These are phyloP conservation scores for Propithecus coquereli DNA, from an alignment of 2,113 vertebrate genomes.

Conservation along the genomic window DNA sequence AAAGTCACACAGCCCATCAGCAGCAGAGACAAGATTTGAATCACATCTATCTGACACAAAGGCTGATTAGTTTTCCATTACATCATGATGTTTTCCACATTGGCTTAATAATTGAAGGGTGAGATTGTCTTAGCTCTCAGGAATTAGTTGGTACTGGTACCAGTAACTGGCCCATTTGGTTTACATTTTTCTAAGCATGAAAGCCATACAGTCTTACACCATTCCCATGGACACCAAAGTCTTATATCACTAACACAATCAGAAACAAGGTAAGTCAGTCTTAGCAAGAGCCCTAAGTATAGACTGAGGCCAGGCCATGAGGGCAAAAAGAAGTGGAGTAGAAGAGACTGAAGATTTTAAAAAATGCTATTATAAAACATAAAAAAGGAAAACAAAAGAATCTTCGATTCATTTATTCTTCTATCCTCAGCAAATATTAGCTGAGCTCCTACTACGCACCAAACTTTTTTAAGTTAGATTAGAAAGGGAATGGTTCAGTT, in stretches of 20 bases:
- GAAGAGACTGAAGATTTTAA: neutral
- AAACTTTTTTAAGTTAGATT: neutral
- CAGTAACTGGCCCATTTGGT: neutral
- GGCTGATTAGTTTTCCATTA: neutral
- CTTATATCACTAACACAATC: constrained; percentile 5
- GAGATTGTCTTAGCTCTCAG: neutral
- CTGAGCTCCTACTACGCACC: neutral
- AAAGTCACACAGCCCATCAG: neutral
- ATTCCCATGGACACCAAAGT: constrained; percentile 22
- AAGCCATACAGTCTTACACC: neutral
- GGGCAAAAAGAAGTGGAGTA: neutral
- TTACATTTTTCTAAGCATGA: neutral
- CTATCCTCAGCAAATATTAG: neutral
- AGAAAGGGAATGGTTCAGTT: neutral
- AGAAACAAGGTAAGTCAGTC: constrained; percentile 31
- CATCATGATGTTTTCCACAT: neutral
- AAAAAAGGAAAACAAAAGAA: neutral
- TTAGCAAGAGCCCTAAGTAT: constrained; percentile 7
- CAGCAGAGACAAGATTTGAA: neutral
- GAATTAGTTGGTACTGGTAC: neutral
- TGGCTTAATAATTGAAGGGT: neutral
- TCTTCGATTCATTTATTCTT: neutral
- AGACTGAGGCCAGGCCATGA: neutral
- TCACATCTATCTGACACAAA: neutral
- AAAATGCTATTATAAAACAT: neutral